Evolutionary conservation across 2,113 vertebrate genomes (phyloP), one percentile per base, ranked within the genome.

Genomic region (Callipepla squamata): DNA sequence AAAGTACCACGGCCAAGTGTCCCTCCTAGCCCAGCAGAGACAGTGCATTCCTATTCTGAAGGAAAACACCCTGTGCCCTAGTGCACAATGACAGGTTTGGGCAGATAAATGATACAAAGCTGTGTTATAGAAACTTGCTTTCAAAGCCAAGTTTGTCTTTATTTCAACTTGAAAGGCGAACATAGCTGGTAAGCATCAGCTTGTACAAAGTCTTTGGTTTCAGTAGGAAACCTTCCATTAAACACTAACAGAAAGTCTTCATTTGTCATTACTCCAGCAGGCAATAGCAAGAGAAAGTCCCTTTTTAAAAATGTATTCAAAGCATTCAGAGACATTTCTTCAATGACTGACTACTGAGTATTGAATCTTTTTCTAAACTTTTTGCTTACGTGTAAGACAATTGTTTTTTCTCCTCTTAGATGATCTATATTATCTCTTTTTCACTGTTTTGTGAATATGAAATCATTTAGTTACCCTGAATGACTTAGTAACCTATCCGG

Each of bases 401-500:
- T 40, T 51, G 2, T 26, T 51, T 90, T 70, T 74, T 82, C 57
- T 67, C 77, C 17, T 45, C 17, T 91, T 69, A 51, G 9, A 4
- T 59, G 25, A n/a, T 79, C 62, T 73, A 8, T 47, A 42, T 55
- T 50, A 55, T 17, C 14, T 61, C 9, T 80, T 51, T 36, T 68
- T 6, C 7, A 2, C 36, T 53, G 28, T 89, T 63, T 88, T 36
- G 73, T 75, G 15, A 63, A 10, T 50, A 67, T 75, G 1, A 63
- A 80, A 83, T 85, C 0, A 67, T 88, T 74, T 73, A 59, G 23
- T 58, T 82, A 25, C 50, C 32, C 32, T 53, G 5, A 36, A 9
- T 62, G 83, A 57, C 22, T 74, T 85, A 76, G 51, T 36, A 65
- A 95, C 20, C 23, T 57, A 89, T 75, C 70, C 93, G 85, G 76